Evolutionary conservation across 1,140 invertebrate genomes (phyloP).

Genomic region (Scaptomyza graminum): DNA sequence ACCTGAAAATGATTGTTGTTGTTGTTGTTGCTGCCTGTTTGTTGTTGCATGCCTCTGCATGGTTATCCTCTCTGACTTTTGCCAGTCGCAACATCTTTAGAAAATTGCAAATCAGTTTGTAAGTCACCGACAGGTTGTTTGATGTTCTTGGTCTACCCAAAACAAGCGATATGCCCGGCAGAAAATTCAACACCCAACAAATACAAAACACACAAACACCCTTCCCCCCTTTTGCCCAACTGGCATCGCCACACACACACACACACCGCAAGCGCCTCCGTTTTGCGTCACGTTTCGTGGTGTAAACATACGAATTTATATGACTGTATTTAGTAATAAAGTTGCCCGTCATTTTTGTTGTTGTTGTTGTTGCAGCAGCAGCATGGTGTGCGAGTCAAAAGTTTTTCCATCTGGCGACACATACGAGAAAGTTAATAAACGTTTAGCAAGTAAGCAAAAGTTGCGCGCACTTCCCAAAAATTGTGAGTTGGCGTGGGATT

Average conservation of each 20-base stretch:
- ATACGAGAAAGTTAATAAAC: constrained; percentile 75
- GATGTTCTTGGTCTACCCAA: constrained; percentile 36
- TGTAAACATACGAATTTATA: constrained; percentile 74
- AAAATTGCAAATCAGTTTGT: constrained; percentile 82
- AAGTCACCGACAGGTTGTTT: constrained; percentile 71
- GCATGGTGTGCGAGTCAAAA: not conserved
- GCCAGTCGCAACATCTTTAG: constrained; percentile 66
- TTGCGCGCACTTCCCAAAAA: constrained; percentile 25
- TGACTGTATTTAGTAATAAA: constrained; percentile 73
- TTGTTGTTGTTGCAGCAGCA: constrained; percentile 20
- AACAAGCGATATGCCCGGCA: constrained; percentile 28
- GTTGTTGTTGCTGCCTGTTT: constrained; percentile 12
- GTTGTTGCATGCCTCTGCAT: constrained; percentile 45
- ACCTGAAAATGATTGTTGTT: constrained; percentile 20
- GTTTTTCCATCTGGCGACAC: constrained; percentile 39
- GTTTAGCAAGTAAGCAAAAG: constrained; percentile 67
- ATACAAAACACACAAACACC: not conserved
- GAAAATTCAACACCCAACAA: not conserved
- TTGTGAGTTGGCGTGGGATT: constrained; percentile 32
- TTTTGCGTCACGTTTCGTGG: constrained; percentile 42
- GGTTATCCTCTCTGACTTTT: constrained; percentile 21
- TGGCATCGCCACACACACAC: not conserved
- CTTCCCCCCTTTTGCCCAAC: too few species aligned
- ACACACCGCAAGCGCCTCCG: not conserved
- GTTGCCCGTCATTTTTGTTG: constrained; percentile 55